Base-by-base conservation (phyloP, 2,797 vertebrate genomes). In the Pelodytes ibericus region DNA sequence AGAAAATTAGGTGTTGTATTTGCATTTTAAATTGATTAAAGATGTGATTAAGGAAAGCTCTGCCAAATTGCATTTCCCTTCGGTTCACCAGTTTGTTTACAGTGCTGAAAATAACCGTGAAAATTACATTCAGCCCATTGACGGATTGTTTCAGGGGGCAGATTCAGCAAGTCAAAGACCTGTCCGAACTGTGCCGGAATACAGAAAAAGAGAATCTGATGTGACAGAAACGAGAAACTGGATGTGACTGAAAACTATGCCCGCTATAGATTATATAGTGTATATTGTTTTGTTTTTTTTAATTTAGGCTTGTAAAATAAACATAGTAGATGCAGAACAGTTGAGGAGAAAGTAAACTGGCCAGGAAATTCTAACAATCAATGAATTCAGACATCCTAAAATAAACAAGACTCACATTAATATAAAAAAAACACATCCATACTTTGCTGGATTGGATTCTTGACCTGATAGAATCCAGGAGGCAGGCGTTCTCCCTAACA, bases 21-120 rank as follows among this genome's bases (percentile, higher is more conserved):
- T 76, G 59, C 65, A 70, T 76, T 51, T 61, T n/a, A 41, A 11
- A 62, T 41, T 36, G 65, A 68, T 70, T 69, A 56, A 61, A 56
- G 31, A 69, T 26, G 44, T 57, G 44, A 76, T 70, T 51, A 76
- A 29, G 15, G 31, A 53, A 27, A 39, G 47, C 64, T 51, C 25
- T 57, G 51, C 57, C 57, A 62, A 39, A 76, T 61, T 57, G 30
- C 58, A 53, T 71, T n/a, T 29, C 26, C 39, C 29, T 58, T 56
- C 13, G 16, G 20, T 49, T 63, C 47, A 31, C 13, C 25, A 4
- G 47, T 53, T 64, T 74, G 66, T 60, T 70, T 65, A 65, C 47
- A 62, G 49, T 57, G 33, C 57, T 36, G 26, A 31, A 39, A 59
- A 47, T 53, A 73, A 22, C 24, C 58, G 66, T 59, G 49, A 51